A percentile compares a stretch with the other conserved stretches of the same genome.
Evolutionary conservation across 1,140 invertebrate species (phyloP).

Genomic region (Calliphora vicina): DNA sequence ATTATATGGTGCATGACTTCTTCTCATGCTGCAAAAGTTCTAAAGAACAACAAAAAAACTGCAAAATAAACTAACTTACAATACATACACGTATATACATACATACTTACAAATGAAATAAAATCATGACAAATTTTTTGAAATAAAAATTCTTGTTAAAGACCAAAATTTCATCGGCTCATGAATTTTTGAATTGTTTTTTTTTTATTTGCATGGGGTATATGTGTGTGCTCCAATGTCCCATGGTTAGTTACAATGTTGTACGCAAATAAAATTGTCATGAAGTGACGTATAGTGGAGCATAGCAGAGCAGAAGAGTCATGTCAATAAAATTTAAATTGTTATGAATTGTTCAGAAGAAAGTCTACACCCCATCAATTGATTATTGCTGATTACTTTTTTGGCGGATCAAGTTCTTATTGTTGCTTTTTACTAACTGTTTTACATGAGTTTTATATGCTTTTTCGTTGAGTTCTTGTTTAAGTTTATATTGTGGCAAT

Average conservation of each 20-base stretch:
- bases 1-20: slow-evolving; percentile 45
- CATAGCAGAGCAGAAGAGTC: not conserved
- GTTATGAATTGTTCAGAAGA: slow-evolving; percentile 27
- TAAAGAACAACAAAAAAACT: not conserved
- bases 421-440: no score
- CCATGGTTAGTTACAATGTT: not conserved
- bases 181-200: not conserved
- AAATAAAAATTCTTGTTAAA: slow-evolving; percentile 6
- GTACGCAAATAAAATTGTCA: not conserved
- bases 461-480: slow-evolving; percentile 12
- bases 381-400: slow-evolving; percentile 16
- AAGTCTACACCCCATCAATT: slow-evolving; percentile 14
- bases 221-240: not conserved
- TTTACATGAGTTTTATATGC: not conserved
- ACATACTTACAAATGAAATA: not conserved
- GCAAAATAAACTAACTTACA: not conserved
- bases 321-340: slow-evolving; percentile 29
- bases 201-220: not conserved
- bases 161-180: not conserved
- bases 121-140: not conserved
- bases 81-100: not conserved
- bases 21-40: not conserved
- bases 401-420: not conserved
- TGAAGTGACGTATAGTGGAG: not conserved
- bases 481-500: slow-evolving; percentile 5